Percentiles rank a stretch among this genome's conserved stretches.
Conservation (phyloP, 2,888 invertebrate species). For the Pachliopta kotzebuea region DNA sequence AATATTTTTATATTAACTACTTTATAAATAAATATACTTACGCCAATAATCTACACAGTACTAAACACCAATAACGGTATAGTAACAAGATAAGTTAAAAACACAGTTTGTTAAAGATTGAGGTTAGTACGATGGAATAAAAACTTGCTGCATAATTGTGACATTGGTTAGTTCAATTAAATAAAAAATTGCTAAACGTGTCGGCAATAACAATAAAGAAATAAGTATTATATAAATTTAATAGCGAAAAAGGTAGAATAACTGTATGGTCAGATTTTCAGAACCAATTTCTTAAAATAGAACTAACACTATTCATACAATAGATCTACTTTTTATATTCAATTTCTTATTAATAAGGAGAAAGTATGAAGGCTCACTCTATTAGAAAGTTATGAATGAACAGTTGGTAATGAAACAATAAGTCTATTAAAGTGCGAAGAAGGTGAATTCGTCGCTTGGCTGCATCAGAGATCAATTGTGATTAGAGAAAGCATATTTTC, state of each 20-base stretch:
- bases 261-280: too few species aligned
- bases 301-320: too few species aligned
- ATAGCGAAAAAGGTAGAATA: too few species aligned
- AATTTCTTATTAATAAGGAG: neutral
- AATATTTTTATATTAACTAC: too few species aligned
- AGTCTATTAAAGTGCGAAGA: constrained; percentile 48
- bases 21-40: too few species aligned
- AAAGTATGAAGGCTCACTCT: constrained; percentile 21
- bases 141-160: neutral
- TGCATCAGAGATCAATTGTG: constrained; percentile 62
- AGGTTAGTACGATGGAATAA: neutral
- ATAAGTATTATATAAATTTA: too few species aligned
- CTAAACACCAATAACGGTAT: neutral
- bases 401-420: constrained; percentile 34
- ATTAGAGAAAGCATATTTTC: constrained; percentile 36
- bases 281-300: too few species aligned
- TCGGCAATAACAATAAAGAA: too few species aligned
- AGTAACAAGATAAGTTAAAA: neutral
- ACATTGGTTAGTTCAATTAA: neutral
- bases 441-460: constrained; percentile 60
- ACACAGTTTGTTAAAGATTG: neutral
- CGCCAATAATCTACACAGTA: neutral
- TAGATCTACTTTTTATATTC: too few species aligned
- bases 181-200: neutral
- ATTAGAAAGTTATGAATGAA: constrained; percentile 36